phyloP scores from a whole-genome alignment of 2,113 vertebrate species.

The Halichoeres trimaculatus region DNA sequence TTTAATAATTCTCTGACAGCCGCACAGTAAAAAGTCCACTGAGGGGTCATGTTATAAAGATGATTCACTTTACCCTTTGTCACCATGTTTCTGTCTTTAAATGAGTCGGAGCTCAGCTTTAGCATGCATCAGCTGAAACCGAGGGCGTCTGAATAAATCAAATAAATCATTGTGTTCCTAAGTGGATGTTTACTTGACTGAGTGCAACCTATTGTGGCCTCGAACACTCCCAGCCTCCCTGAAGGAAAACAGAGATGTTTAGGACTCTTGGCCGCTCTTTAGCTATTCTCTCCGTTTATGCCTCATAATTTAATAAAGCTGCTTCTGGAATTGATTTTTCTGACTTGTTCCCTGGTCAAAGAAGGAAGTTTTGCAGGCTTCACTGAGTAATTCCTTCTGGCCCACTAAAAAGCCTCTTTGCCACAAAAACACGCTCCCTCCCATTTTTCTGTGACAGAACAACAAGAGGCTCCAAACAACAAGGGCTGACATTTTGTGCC shows the following conservation, averaged over 20 bases:
- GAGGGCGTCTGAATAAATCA: conserved; percentile 67
- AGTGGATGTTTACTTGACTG: conserved; percentile 64
- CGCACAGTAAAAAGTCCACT: conserved; percentile 39
- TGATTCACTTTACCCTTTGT: conserved; percentile 65
- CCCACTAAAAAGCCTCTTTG: conserved; percentile 38
- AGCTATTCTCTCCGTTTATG: conserved; percentile 67
- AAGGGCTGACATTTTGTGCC: conserved; percentile 66
- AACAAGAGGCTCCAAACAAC: conserved; percentile 55
- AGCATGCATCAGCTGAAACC: conserved; percentile 57
- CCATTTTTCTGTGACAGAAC: conserved; percentile 56
- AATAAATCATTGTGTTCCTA: conserved; percentile 60
- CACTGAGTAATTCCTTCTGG: conserved; percentile 65
- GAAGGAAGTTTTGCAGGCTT: conserved; percentile 45
- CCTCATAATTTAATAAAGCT: conserved; percentile 46
- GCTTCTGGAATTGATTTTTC: conserved; percentile 53
- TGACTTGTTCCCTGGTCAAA: conserved; percentile 56
- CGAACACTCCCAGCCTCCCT: conserved; percentile 45
- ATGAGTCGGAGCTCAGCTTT: conserved; percentile 62
- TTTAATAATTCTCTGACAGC: conserved; percentile 16
- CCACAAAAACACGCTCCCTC: conserved; percentile 44
- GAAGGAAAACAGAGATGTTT: conserved; percentile 60
- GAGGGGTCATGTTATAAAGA: conserved; percentile 51
- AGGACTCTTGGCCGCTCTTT: conserved; percentile 47
- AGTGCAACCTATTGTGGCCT: conserved; percentile 62
- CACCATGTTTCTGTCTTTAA: conserved; percentile 49